Evolutionary conservation across 2,888 invertebrate genomes (phyloP), one percentile per base, ranked within the genome.

Genomic region (Phyto melanocephala): DNA sequence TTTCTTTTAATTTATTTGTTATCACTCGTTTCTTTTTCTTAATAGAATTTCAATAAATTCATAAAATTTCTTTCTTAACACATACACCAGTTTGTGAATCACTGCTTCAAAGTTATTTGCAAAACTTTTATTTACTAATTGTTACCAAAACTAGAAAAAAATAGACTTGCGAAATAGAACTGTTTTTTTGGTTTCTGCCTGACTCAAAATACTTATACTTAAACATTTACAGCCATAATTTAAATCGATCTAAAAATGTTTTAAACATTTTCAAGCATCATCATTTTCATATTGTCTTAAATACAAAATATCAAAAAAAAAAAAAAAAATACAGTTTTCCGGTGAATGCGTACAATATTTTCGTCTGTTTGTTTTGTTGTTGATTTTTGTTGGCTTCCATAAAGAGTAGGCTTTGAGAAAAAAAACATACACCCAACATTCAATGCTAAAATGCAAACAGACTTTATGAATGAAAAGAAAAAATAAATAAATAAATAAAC

Each of bases 291-390:
- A 40, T 58, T 58, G 58, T 67, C 4, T 65, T 45, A 47, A 37
- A 65, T 52, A 58, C n/a, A 11, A 33, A 22, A 50, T n/a, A n/a
- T n/a, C 37, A 13, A 24, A 22, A 47, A 1, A 6, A 45, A 1
- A 33, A 63, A 33, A 24, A 67, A 54, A 54, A 54, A 6, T 28
- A 11, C 1, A 63, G 60, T 52, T 68, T 80, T 74, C 74, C 62
- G 65, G 11, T 72, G 79, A 67, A 72, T 80, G 74, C 72, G 72
- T 79, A 54, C 50, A 60, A 42, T 1, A 52, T 17, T 33, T 52
- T 22, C 7, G 6, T 5, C n/a, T 24, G 20, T 42, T 54, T 63
- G 6, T 60, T 24, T 47, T n/a, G 24, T 62, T 50, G 50, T 13
- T 20, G 20, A 2, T 13, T 17, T n/a, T 33, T 7, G 7, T 6